Conservation (phyloP, 1,140 invertebrate genomes). For the Centruroides sculpturatus region DNA sequence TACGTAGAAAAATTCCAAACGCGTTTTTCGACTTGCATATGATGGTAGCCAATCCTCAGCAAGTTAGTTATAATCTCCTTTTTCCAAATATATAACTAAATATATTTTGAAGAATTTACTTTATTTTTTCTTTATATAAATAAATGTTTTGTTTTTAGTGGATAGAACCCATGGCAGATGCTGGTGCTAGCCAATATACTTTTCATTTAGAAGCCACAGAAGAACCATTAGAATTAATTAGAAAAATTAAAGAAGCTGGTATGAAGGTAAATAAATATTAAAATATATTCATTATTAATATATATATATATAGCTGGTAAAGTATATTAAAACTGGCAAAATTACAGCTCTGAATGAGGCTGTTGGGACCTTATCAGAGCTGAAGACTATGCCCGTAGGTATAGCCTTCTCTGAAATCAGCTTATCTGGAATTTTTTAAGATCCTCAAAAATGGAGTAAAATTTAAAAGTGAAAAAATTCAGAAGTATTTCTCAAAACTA, state of each 20-base stretch:
- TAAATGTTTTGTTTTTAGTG: slow-evolving; percentile 44
- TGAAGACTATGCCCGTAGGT: too few species aligned
- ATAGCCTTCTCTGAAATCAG: too few species aligned
- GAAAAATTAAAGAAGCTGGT: slow-evolving; percentile 79
- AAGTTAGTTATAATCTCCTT: slow-evolving; percentile 36
- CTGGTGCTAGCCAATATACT: slow-evolving; percentile 81
- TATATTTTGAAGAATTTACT: too few species aligned
- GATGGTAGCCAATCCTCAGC: slow-evolving; percentile 91
- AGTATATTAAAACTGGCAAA: neutral
- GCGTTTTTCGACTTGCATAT: slow-evolving; percentile 97
- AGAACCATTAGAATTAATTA: slow-evolving; percentile 56
- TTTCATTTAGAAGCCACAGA: slow-evolving; percentile 85
- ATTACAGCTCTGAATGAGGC: too few species aligned
- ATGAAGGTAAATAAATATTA: slow-evolving; percentile 70
- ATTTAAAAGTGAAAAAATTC: too few species aligned
- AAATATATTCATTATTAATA: neutral
- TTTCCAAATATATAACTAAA: too few species aligned
- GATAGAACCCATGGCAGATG: slow-evolving; percentile 87
- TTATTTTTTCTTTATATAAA: too few species aligned
- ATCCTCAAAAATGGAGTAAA: too few species aligned
- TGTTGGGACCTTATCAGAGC: too few species aligned
- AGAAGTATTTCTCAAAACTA: too few species aligned
- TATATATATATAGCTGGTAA: neutral
- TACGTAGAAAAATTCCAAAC: slow-evolving; percentile 56
- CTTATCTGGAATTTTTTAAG: too few species aligned